phyloP scores from a whole-genome alignment of 2,113 vertebrate species.

The Equus przewalskii region DNA sequence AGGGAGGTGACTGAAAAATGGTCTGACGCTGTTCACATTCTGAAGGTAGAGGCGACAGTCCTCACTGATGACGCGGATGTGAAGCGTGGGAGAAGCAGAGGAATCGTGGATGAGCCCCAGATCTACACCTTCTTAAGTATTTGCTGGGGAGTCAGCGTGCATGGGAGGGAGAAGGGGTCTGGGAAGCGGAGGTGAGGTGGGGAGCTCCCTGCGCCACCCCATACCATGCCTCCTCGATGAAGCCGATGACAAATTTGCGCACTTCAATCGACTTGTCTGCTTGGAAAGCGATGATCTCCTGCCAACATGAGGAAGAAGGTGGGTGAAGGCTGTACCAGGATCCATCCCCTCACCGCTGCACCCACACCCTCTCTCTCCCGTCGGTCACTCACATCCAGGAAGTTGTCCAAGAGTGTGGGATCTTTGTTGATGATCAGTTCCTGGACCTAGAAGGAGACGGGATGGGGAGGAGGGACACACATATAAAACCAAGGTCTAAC shows the following conservation, averaged over 20 bases:
- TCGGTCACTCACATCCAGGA: conserved; percentile 93
- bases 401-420: conserved; percentile 95
- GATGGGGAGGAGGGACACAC: neutral
- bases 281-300: conserved; percentile 97
- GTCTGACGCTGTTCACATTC: neutral
- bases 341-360: neutral
- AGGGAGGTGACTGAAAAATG: neutral
- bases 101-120: neutral
- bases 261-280: conserved; percentile 96
- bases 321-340: neutral
- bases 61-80: fast-evolving
- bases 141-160: neutral
- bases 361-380: neutral
- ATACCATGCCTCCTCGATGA: conserved; percentile 97
- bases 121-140: neutral
- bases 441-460: conserved; percentile 90
- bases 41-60: neutral
- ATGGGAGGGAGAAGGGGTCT: neutral
- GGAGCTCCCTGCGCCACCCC: neutral
- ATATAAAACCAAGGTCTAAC: neutral
- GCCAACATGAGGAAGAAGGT: neutral
- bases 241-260: conserved; percentile 96
- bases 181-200: neutral
- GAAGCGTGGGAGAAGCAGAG: neutral
- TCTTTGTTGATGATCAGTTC: conserved; percentile 97